Evolutionary conservation across 2,113 vertebrate species (phyloP).

Genomic region (Oxygymnocypris stewartii): DNA sequence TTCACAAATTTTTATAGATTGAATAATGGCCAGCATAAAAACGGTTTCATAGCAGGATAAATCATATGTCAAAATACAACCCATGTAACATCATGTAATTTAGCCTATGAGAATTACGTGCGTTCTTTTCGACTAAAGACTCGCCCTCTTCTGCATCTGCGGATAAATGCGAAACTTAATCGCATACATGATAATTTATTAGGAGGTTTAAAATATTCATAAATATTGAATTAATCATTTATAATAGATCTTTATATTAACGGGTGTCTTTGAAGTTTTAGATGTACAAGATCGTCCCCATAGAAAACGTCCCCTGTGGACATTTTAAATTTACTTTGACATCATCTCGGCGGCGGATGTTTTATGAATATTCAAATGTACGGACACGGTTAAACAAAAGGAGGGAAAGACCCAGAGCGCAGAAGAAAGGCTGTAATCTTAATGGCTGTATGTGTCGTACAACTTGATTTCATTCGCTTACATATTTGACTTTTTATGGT

Average conservation of each 20-base stretch:
- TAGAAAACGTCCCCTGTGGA: slow-evolving; percentile 72
- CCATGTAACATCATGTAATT: slow-evolving; percentile 66
- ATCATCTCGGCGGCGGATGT: slow-evolving; percentile 66
- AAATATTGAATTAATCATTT: slow-evolving; percentile 84
- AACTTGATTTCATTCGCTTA: background rate
- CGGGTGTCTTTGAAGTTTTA: slow-evolving; percentile 77
- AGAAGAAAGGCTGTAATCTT: background rate
- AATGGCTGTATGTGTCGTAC: background rate
- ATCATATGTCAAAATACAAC: slow-evolving; percentile 72
- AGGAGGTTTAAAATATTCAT: slow-evolving; percentile 81
- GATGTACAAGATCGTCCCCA: slow-evolving; percentile 65
- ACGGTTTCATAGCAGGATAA: slow-evolving; percentile 75
- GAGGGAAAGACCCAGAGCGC: slow-evolving; percentile 34
- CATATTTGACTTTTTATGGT: background rate
- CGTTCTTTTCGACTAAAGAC: slow-evolving; percentile 33
- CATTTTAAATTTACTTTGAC: slow-evolving; percentile 73
- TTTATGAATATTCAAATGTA: slow-evolving; percentile 75
- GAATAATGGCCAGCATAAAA: slow-evolving; percentile 74
- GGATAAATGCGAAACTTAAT: slow-evolving; percentile 74
- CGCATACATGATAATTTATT: slow-evolving; percentile 80
- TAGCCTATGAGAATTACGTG: slow-evolving; percentile 54
- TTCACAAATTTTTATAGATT: slow-evolving; percentile 58
- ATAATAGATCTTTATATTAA: slow-evolving; percentile 83
- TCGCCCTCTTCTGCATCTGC: slow-evolving; percentile 55
- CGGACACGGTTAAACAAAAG: slow-evolving; percentile 65